These are phyloP conservation scores for Pachycephus smyrnensis DNA, from an alignment of 2,888 invertebrate species.

Conservation along the genomic window DNA sequence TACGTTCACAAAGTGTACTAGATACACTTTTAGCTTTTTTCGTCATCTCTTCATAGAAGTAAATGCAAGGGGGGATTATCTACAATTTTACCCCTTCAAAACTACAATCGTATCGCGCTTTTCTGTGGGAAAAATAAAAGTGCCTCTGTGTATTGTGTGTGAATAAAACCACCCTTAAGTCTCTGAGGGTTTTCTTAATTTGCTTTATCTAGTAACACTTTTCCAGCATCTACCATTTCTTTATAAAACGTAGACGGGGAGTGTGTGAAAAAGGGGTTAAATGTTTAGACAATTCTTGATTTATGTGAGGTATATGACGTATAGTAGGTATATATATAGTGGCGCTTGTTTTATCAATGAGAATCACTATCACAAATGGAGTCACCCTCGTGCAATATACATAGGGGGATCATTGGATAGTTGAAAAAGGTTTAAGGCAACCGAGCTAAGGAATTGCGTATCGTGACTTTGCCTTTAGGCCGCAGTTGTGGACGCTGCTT, in stretches of 20 bases:
- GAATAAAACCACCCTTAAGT: not conserved
- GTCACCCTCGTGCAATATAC: not conserved
- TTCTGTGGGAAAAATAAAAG: not conserved
- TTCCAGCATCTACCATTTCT: not conserved
- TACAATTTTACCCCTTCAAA: not conserved
- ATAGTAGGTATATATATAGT: not conserved
- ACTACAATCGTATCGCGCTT: not conserved
- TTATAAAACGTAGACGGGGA: not conserved
- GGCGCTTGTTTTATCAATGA: not conserved
- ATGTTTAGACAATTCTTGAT: not conserved
- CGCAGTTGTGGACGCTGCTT: not conserved
- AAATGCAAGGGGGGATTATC: not conserved
- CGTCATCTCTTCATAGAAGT: not conserved
- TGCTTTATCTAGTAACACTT: not conserved
- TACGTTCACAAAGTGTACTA: conserved; percentile 23
- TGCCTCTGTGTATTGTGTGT: not conserved
- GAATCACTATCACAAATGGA: not conserved
- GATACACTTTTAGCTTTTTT: not conserved
- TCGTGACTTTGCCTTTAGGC: not conserved
- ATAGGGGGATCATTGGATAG: not conserved
- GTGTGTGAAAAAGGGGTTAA: not conserved
- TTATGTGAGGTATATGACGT: not conserved
- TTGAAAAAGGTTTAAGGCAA: not conserved
- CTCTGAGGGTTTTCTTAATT: not conserved
- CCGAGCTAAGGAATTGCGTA: not conserved